These are phyloP conservation scores for Gymnarchus niloticus DNA, from an alignment of 2,113 vertebrate species.

Conservation along the genomic window DNA sequence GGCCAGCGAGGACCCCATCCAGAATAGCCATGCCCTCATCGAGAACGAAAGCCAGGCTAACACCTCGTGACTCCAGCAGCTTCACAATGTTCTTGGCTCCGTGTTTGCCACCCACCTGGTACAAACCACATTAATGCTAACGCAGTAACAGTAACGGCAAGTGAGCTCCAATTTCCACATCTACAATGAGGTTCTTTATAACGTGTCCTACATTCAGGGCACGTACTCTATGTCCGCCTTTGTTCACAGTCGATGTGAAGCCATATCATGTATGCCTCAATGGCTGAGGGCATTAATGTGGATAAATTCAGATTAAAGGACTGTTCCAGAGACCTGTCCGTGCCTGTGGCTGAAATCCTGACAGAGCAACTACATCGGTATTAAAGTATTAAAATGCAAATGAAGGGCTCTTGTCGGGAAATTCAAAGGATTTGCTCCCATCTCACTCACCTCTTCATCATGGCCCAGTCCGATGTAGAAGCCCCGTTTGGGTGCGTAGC, in stretches of 20 bases:
- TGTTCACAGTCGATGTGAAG: neutral
- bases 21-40: conserved; percentile 74
- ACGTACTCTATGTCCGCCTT: neutral
- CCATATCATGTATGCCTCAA: neutral
- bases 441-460: conserved; percentile 78
- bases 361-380: neutral
- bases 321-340: neutral
- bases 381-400: neutral
- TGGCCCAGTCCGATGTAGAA: conserved; percentile 87
- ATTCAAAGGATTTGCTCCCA: neutral
- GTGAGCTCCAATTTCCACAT: neutral
- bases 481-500: conserved; percentile 71
- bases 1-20: conserved; percentile 62
- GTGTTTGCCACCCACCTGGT: conserved; percentile 65
- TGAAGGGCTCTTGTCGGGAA: neutral
- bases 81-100: conserved; percentile 74
- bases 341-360: neutral
- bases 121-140: neutral
- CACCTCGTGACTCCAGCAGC: conserved; percentile 66
- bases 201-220: neutral
- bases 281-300: neutral
- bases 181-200: neutral
- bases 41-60: conserved; percentile 74
- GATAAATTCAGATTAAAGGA: neutral
- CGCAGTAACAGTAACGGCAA: neutral